These are phyloP conservation scores for Tenthredo amoena DNA, from an alignment of 2,888 invertebrate species.

Conservation along the genomic window DNA sequence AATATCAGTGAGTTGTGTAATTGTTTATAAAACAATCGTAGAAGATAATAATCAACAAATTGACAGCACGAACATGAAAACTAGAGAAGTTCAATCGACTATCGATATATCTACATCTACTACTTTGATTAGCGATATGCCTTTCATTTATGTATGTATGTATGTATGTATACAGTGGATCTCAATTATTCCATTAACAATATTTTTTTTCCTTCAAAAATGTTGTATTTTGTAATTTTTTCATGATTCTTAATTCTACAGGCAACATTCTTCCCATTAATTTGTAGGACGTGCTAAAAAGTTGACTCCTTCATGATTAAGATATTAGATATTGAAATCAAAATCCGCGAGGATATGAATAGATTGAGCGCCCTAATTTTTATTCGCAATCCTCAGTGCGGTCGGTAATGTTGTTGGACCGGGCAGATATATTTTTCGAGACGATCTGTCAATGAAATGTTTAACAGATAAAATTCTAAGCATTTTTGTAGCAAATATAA, in stretches of 20 bases:
- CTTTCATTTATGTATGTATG: too few species aligned
- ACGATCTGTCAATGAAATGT: not conserved
- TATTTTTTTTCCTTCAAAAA: not conserved
- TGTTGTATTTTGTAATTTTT: not conserved
- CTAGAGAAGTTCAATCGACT: not conserved
- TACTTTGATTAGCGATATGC: not conserved
- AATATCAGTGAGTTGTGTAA: not conserved
- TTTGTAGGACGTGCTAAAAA: not conserved
- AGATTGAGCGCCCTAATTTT: not conserved
- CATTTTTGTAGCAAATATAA: not conserved
- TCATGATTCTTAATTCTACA: not conserved
- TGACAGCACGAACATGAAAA: slow-evolving; percentile 14
- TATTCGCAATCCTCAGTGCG: not conserved
- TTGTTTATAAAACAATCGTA: slow-evolving; percentile 12
- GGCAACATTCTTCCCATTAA: not conserved
- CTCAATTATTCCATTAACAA: not conserved
- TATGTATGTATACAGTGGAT: not conserved
- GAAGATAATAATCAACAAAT: slow-evolving; percentile 1
- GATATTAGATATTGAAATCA: not conserved
- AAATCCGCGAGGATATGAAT: not conserved
- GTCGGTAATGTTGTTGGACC: not conserved
- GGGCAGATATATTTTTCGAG: not conserved
- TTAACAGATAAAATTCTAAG: not conserved
- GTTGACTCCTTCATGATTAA: not conserved
- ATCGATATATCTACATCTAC: not conserved